Evolutionary conservation across 2,888 invertebrate genomes (phyloP).

Genomic region (Hoplodrina blanda): DNA sequence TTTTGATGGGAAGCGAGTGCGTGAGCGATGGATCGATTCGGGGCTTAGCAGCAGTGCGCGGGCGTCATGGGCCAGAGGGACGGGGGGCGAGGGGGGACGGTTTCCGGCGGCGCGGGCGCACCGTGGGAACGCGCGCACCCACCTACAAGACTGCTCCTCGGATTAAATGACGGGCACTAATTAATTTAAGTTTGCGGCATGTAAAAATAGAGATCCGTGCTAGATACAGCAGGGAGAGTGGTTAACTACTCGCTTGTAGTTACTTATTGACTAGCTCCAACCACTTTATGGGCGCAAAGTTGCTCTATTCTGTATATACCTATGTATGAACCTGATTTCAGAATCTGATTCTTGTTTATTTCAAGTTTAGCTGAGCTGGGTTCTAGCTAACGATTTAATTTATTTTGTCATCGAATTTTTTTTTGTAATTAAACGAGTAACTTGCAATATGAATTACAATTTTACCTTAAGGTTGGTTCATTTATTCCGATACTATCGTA

Average conservation of each 20-base stretch:
- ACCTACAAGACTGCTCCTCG: conserved; percentile 84
- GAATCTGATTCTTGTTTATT: conserved; percentile 55
- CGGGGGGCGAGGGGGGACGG: conserved; percentile 73
- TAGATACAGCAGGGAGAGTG: conserved; percentile 66
- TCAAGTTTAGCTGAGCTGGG: conserved; percentile 42
- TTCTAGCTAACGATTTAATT: conserved; percentile 50
- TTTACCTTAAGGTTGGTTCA: neutral
- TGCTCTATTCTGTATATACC: conserved; percentile 53
- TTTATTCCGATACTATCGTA: neutral
- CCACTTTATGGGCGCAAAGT: conserved; percentile 49
- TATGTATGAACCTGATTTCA: conserved; percentile 58
- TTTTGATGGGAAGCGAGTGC: conserved; percentile 81
- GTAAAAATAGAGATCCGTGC: conserved; percentile 80
- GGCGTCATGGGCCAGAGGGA: conserved; percentile 72
- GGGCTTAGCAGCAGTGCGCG: conserved; percentile 80
- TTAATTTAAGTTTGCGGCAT: conserved; percentile 85
- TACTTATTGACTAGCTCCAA: conserved; percentile 53
- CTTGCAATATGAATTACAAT: conserved; percentile 2
- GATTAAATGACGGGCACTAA: conserved; percentile 88
- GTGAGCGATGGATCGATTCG: conserved; percentile 85
- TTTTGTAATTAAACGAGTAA: neutral
- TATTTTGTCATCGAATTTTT: conserved; percentile 13
- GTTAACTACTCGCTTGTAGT: conserved; percentile 51
- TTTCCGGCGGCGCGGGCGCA: conserved; percentile 88
- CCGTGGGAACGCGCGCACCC: conserved; percentile 88